Conservation (phyloP, 2,888 invertebrate species). For the Drosophila subquinaria region DNA sequence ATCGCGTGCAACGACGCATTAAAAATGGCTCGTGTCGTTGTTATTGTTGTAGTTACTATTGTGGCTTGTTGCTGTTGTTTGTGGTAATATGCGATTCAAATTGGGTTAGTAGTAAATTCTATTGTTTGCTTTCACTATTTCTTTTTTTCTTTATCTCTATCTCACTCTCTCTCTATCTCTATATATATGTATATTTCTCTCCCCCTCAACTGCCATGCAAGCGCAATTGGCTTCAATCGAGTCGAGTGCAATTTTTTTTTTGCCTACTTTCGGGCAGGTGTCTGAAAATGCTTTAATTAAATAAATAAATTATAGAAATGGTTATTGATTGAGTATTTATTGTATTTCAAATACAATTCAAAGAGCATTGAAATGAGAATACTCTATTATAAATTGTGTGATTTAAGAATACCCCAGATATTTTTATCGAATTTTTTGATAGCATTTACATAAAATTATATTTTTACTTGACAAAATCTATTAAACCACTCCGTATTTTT, state of each 20-base stretch:
- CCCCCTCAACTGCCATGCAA: slow-evolving; percentile 25
- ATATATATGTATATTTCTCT: not conserved
- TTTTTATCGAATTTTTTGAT: no score
- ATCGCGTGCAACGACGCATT: slow-evolving; percentile 52
- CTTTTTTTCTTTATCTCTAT: not conserved
- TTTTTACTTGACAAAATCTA: no score
- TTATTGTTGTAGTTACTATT: slow-evolving; percentile 21
- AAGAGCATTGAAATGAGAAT: no score
- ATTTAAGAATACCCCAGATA: no score
- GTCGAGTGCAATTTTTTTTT: slow-evolving; percentile 25
- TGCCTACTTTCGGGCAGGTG: slow-evolving; percentile 44
- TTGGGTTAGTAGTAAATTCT: slow-evolving; percentile 72
- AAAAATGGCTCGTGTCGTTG: slow-evolving; percentile 6
- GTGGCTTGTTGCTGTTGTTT: slow-evolving; percentile 37
- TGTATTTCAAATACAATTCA: no score
- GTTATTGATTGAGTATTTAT: not conserved
- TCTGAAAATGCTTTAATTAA: slow-evolving; percentile 24
- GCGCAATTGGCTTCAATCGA: slow-evolving; percentile 10
- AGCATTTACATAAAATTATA: no score
- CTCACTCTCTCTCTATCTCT: not conserved
- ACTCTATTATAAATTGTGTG: no score
- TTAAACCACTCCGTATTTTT: no score
- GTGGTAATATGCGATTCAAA: slow-evolving; percentile 52
- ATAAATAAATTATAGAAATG: slow-evolving; percentile 9
- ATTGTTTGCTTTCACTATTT: slow-evolving; percentile 59